Conservation (phyloP, 1,140 invertebrate genomes). For the Odontomachus brunneus region DNA sequence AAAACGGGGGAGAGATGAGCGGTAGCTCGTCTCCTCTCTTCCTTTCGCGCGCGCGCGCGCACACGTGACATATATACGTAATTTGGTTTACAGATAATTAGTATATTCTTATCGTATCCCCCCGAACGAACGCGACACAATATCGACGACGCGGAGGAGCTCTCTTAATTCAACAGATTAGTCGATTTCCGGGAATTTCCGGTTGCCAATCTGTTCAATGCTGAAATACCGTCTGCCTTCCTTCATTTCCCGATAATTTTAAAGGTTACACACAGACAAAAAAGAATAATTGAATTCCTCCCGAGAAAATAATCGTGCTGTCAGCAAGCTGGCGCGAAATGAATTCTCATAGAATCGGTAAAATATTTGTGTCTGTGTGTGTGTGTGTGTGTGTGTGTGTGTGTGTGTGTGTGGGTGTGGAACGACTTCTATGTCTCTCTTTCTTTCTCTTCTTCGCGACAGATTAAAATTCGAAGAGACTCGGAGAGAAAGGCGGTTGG, state of each 20-base stretch:
- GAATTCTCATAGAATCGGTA: slow-evolving; percentile 58
- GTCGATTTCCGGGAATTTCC: slow-evolving; percentile 20
- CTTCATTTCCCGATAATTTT: slow-evolving; percentile 31
- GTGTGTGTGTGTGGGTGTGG: no score
- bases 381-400: no score
- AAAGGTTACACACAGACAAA: slow-evolving; percentile 48
- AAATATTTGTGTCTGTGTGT: no score
- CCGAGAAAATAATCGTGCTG: slow-evolving; percentile 48
- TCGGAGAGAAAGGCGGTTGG: neutral
- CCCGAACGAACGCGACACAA: neutral
- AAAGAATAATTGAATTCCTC: slow-evolving; percentile 57
- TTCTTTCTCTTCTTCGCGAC: neutral
- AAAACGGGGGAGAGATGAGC: neutral
- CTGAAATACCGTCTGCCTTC: slow-evolving; percentile 21
- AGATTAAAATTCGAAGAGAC: slow-evolving; percentile 37
- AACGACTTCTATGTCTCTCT: neutral
- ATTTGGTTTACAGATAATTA: no score
- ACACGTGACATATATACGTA: no score
- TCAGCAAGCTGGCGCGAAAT: slow-evolving; percentile 44
- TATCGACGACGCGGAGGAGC: neutral
- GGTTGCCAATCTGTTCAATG: slow-evolving; percentile 7
- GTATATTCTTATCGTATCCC: neutral
- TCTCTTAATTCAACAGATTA: slow-evolving; percentile 31
- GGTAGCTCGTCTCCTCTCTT: no score
- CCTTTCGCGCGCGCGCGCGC: no score